These are phyloP conservation scores for Nyctereutes procyonoides DNA, from an alignment of 2,113 vertebrate genomes.

Conservation along the genomic window DNA sequence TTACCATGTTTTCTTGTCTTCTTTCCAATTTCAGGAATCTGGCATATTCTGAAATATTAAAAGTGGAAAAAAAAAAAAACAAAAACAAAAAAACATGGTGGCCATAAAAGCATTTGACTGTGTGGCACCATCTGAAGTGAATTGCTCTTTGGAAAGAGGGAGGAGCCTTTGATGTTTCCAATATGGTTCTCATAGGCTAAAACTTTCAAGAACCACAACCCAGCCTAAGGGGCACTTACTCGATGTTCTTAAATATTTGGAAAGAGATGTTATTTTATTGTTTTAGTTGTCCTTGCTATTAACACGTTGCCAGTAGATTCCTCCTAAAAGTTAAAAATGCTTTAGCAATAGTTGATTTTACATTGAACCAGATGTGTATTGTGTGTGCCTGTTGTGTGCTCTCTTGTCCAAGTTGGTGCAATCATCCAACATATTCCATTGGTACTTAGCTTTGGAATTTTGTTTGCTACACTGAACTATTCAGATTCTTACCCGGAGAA, in stretches of 20 bases:
- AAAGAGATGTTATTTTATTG: conserved; percentile 76
- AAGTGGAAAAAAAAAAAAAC: conserved; percentile 65
- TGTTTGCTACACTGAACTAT: background rate
- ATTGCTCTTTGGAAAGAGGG: conserved; percentile 81
- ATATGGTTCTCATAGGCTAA: conserved; percentile 77
- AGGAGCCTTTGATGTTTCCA: conserved; percentile 80
- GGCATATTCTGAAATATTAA: conserved; percentile 78
- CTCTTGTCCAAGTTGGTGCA: conserved; percentile 37
- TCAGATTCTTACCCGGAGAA: conserved; percentile 46
- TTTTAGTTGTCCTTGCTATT: conserved; percentile 78
- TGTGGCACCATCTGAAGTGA: conserved; percentile 84
- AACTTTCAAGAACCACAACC: conserved; percentile 75
- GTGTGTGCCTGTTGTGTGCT: background rate
- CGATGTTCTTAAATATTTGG: conserved; percentile 77
- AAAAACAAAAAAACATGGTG: conserved; percentile 73
- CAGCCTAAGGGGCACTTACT: conserved; percentile 77
- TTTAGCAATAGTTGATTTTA: conserved; percentile 59
- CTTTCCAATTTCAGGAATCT: conserved; percentile 78
- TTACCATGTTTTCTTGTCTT: conserved; percentile 70
- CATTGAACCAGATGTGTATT: conserved; percentile 66
- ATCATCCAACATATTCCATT: conserved; percentile 14
- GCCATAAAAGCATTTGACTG: conserved; percentile 84
- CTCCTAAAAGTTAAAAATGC: conserved; percentile 58
- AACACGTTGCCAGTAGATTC: conserved; percentile 71
- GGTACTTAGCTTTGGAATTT: conserved; percentile 54